Evolutionary conservation across 2,888 invertebrate genomes (phyloP), one percentile per base, ranked within the genome.

Genomic region (Deilephila elpenor): DNA sequence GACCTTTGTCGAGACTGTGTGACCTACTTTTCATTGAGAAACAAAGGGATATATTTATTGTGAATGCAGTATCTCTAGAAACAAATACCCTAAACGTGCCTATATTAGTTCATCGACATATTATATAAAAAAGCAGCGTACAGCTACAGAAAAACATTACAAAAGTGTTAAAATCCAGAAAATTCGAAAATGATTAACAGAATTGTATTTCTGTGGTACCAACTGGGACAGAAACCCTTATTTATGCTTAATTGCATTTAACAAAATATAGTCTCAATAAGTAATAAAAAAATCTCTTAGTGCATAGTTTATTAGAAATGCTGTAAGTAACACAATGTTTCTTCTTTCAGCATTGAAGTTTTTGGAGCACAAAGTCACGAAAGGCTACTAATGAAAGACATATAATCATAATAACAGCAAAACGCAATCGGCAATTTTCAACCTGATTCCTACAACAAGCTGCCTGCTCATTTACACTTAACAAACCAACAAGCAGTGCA

Each of bases 291-390:
- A n/a, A 11, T 20, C 5, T 59, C 25, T 8, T 20, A 62, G 37
- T n/a, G n/a, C 71, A 71, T 60, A 20, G 59, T 56, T 20, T 56
- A 32, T 56, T 64, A 72, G 32, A 56, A 56, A 64, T 64, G 17
- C 56, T 29, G 59, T 19, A 73, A 17, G 56, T 37, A 59, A 64
- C 37, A 25, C 59, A 60, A 44, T 56, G 56, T 64, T 73, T 73
- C 67, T 71, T 61, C 71, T 71, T 56, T 73, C 61, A 73, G 62
- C 53, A 77, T 80, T 77, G 77, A 77, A 83, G 77, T 86, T 90
- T 93, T 90, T 85, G 89, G 93, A 93, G 92, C 93, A 91, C 84
- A 86, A 89, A 92, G 88, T 89, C 92, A 91, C 92, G 93, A 91
- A 91, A 82, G 86, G 80, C 81, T 82, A 84, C 86, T 85, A 88